Evolutionary conservation across 2,888 invertebrate genomes (phyloP), one percentile per base, ranked within the genome.

Genomic region (Autographa pulchrina): DNA sequence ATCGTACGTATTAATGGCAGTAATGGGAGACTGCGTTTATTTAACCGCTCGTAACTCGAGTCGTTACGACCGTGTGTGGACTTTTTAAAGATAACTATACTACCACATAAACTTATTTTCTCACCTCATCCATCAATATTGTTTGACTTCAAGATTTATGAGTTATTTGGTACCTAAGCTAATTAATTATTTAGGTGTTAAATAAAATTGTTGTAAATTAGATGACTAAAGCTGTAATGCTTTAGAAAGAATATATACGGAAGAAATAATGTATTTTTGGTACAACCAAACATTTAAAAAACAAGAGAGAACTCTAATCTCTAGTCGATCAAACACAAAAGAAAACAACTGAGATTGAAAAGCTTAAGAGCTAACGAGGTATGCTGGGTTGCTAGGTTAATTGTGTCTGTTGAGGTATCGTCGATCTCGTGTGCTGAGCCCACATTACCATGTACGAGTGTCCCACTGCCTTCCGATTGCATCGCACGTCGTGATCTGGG

Each of bases 41-140:
- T 94, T 95, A 93, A 94, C 92, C 91, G 94, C 91, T 94, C 93
- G 93, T 94, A 93, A 95, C 91, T 90, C 86, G 88, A 81, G 86
- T 90, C 87, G 92, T 93, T 91, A 93, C 89, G 91, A 91, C 88
- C 86, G 88, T 87, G 89, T 92, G 92, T 92, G 90, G 92, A 92
- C 92, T 92, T 93, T 93, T 91, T 87, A 90, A 88, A 91, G 88
- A 90, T 91, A 75, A 82, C 84, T 86, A 83, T 87, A 87, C 83
- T 86, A 87, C 85, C 85, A 78, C 85, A 66, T 52, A 72, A 80
- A 83, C 86, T 89, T 86, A 88, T 90, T 88, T 86, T 87, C 86
- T 80, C 81, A 78, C 76, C 75, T 82, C 81, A 80, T 85, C 82
- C 84, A 86, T 91, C 87, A 89, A 88, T 87, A 88, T 86, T 84